These are phyloP conservation scores for Hirtodrosophila confusa DNA, from an alignment of 2,888 invertebrate genomes.

Conservation along the genomic window DNA sequence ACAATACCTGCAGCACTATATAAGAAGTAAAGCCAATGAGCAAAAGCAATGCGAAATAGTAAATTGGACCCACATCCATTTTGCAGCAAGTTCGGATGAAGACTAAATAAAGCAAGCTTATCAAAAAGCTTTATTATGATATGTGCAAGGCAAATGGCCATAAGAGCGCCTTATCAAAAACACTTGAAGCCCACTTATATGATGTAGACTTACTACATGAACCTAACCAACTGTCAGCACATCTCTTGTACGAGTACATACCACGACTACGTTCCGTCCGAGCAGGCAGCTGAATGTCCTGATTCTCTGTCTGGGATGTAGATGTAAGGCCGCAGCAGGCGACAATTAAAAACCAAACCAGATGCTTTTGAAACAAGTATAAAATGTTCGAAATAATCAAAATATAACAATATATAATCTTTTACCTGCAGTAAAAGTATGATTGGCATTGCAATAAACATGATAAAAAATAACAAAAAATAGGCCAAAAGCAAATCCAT, in stretches of 20 bases:
- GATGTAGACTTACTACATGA: not conserved
- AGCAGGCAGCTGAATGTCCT: constrained; percentile 14
- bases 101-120: constrained; percentile 54
- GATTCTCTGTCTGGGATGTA: not conserved
- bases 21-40: constrained; percentile 51
- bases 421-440: constrained; percentile 63
- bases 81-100: constrained; percentile 41
- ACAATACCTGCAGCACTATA: constrained; percentile 46
- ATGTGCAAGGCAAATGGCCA: constrained; percentile 6
- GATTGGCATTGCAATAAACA: constrained; percentile 64
- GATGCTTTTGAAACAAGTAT: constrained; percentile 43
- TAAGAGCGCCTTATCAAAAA: constrained; percentile 36
- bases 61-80: constrained; percentile 46
- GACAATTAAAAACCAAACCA: constrained; percentile 55
- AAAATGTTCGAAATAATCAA: not conserved
- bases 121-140: constrained; percentile 44
- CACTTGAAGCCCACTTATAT: constrained; percentile 33
- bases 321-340: constrained; percentile 41
- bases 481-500: constrained; percentile 55
- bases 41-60: constrained; percentile 38
- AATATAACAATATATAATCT: not conserved
- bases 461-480: constrained; percentile 48
- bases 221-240: constrained; percentile 5
- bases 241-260: constrained; percentile 31
- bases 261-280: constrained; percentile 26